Base-by-base conservation (phyloP, 2,797 vertebrate genomes). In the Spinus olivaceus region DNA sequence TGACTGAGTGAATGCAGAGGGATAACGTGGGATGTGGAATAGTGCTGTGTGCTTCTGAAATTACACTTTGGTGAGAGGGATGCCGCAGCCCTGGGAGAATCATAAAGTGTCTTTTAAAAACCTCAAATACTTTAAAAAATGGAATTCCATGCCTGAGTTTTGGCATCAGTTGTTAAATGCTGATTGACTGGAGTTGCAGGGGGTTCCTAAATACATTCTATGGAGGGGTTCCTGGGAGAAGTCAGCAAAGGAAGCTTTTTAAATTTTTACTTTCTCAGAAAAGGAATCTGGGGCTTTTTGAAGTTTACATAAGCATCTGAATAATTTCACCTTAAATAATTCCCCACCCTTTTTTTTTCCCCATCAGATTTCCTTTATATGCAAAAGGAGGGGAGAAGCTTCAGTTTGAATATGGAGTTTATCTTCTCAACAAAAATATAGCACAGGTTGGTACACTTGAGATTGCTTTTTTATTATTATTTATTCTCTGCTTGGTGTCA, bases 361-460 rank as follows among this genome's bases (percentile, higher is more conserved):
- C 95, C 18, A n/a, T 79, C 83, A 99, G 99, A 97, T 99, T 99
- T 96, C 99, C 99, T 69, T 97, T 99, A 73, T 99, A 99, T 96
- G 98, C 98, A 66, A 99, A 99, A 97, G 98, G 98, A 98, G 99
- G 99, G 88, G 99, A 99, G 97, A 98, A 99, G 51, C 98, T 99
- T 94, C 99, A 99, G 86, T 99, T 99, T 97, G 99, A 99, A 95
- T 99, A 99, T 7, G 99, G 99, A 8, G 99, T 99, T 83, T 99
- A 99, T 97, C 98, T 99, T 97, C 99, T 99, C 96, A 99, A 99
- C 98, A 99, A 99, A 98, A 99, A 99, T 95, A 99, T 99, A 67
- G 99, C 99, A 89, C 99, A 99, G 99, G 99, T 99, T 98, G 97
- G 97, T 95, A 46, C 65, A 32, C 32, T 47, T 11, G 35, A 79